Percentiles rank a stretch among this genome's conserved stretches.
Evolutionary conservation across 2,888 invertebrate genomes (phyloP).

Genomic region (Drosophila nigricruria): DNA sequence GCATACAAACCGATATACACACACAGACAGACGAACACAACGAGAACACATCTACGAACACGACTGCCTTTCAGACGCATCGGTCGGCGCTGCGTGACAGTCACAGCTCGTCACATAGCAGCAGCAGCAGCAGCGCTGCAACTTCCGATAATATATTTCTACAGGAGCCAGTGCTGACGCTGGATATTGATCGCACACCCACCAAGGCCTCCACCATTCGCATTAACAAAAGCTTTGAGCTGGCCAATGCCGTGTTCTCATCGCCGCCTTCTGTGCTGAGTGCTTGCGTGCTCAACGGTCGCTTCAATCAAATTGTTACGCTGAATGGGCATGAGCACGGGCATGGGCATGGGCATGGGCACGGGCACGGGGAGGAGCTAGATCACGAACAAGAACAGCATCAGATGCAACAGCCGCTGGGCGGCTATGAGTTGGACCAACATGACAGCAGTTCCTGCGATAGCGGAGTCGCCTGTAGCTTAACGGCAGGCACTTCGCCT

Average conservation of each 20-base stretch:
- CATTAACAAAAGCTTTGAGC: constrained; percentile 84
- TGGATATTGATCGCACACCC: constrained; percentile 84
- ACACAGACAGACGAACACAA: constrained; percentile 23
- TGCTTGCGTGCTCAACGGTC: constrained; percentile 80
- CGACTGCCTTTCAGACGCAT: constrained; percentile 62
- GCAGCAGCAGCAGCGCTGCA: constrained; percentile 70
- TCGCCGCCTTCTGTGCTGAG: constrained; percentile 78
- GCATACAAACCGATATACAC: constrained; percentile 8
- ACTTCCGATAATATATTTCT: constrained; percentile 84
- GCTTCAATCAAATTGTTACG: constrained; percentile 84
- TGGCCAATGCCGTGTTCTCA: constrained; percentile 82
- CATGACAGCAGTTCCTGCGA: constrained; percentile 85
- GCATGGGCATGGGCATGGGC: constrained; percentile 27
- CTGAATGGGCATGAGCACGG: constrained; percentile 68
- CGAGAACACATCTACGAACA: constrained; percentile 19
- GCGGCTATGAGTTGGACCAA: constrained; percentile 78
- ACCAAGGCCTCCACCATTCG: constrained; percentile 85
- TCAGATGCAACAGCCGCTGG: constrained; percentile 31
- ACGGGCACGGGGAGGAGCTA: constrained; percentile 36
- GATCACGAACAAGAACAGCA: constrained; percentile 30
- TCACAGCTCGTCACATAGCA: constrained; percentile 75
- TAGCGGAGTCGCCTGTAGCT: constrained; percentile 84
- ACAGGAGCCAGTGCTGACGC: constrained; percentile 84
- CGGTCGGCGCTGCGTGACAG: constrained; percentile 75
- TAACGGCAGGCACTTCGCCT: constrained; percentile 42